Evolutionary conservation across 1,140 invertebrate genomes (phyloP).

Genomic region (Drosophila sucinea): DNA sequence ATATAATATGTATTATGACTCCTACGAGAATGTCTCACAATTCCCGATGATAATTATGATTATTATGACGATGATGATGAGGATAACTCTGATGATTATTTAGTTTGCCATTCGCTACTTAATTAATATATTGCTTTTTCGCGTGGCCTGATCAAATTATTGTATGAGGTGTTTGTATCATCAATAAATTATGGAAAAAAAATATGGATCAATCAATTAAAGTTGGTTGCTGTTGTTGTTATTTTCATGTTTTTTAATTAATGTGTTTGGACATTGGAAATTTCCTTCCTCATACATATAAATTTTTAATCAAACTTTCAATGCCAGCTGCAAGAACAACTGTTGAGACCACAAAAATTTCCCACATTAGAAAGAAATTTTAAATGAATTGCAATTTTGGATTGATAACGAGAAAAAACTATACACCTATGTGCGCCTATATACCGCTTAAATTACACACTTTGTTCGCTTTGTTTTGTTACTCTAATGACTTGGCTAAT

Average conservation of each 20-base stretch:
- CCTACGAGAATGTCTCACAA: slow-evolving; percentile 20
- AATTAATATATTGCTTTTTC: slow-evolving; percentile 54
- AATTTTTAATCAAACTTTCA: slow-evolving; percentile 37
- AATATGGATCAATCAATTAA: slow-evolving; percentile 32
- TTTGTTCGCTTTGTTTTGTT: not conserved
- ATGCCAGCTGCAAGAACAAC: slow-evolving; percentile 22
- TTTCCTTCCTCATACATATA: slow-evolving; percentile 11
- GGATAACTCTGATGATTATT: not conserved
- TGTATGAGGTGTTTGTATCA: slow-evolving; percentile 37
- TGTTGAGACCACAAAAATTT: slow-evolving; percentile 3
- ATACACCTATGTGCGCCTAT: not conserved
- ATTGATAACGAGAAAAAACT: not conserved
- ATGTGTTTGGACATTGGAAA: not conserved
- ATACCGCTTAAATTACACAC: slow-evolving; percentile 19
- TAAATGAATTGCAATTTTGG: not conserved
- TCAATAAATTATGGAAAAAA: slow-evolving; percentile 50
- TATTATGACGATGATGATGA: slow-evolving; percentile 30
- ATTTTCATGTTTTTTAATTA: not conserved
- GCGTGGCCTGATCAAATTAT: slow-evolving; percentile 57
- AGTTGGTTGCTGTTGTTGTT: not conserved
- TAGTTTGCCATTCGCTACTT: slow-evolving; percentile 34
- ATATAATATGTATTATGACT: slow-evolving; percentile 30
- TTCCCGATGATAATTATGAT: slow-evolving; percentile 23
- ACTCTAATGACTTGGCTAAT: slow-evolving; percentile 29
- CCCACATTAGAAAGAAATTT: not conserved